Base-by-base conservation (phyloP, 2,797 vertebrate genomes). In the Hippopotamyrus pictus region DNA sequence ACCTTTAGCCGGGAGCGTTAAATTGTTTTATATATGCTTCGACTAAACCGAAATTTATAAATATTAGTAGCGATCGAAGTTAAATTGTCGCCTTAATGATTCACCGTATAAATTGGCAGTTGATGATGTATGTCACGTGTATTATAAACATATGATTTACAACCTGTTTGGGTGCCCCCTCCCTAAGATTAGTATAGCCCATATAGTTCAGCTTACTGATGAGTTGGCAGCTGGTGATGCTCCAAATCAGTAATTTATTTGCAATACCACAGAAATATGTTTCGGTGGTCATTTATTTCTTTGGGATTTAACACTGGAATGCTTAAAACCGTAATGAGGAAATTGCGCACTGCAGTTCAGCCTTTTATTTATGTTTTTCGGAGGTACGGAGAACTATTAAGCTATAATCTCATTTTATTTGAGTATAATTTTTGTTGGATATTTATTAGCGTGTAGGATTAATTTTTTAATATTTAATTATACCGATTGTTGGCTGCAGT, bases 141-240 rank as follows among this genome's bases (percentile, higher is more conserved):
- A 84, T 46, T 89, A 29, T 12, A 19, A 62, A 84, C 65, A 12
- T 59, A 22, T 85, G 11, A 85, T 85, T 85, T 85, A 51, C 44
- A 48, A 50, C 44, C 44, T 85, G 82, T 51, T 48, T 73, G 12
- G 65, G 33, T 73, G 29, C 33, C 65, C 65, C 65, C 22, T 48
- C 46, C 44, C 48, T 85, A 85, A 73, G 25, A 19, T 88, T 73
- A 44, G 44, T 87, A 69, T 62, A 83, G 87, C 50, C 88, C 88
- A 53, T 85, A 79, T 85, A 79, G 65, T n/a, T 14, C 22, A 84
- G 1, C 25, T 41, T 85, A 79, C 88, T 92, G 85, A 85, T 92
- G 92, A 92, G 88, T 89, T 93, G 92, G 91, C 92, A 92, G 92
- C 92, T 92, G 92, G 89, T 86, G 53, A 8, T 89, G 87, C 86